A percentile compares a stretch with the other conserved stretches of the same genome.
These are phyloP conservation scores for Watsonalla cultraria DNA, from an alignment of 2,888 invertebrate species.

Conservation along the genomic window DNA sequence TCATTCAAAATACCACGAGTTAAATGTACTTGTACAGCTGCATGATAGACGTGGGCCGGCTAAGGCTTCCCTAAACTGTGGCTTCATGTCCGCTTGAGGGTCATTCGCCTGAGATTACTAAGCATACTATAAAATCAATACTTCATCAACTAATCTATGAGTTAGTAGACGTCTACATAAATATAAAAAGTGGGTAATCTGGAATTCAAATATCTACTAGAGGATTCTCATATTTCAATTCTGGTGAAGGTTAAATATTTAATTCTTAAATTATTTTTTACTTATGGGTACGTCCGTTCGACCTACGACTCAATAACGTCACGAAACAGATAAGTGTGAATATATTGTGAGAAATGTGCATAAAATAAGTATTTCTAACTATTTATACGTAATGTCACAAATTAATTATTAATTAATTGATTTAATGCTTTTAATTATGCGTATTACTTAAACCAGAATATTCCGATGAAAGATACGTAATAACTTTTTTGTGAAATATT, in stretches of 20 bases:
- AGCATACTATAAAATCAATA: not conserved
- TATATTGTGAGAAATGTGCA: no score
- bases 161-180: not conserved
- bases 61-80: conserved; percentile 69
- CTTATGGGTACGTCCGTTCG: no score
- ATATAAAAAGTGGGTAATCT: conserved; percentile 4
- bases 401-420: no score
- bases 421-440: no score
- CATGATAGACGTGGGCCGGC: conserved; percentile 32
- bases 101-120: conserved; percentile 29
- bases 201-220: not conserved
- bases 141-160: not conserved
- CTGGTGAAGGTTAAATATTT: no score
- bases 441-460: no score
- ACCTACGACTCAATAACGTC: no score
- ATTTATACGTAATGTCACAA: no score
- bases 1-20: not conserved
- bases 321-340: no score
- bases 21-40: conserved; percentile 9
- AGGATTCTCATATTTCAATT: no score
- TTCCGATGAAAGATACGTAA: not conserved
- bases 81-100: conserved; percentile 51
- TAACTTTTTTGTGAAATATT: conserved; percentile 1
- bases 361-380: no score
- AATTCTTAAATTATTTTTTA: no score